A percentile compares a stretch with the other conserved stretches of the same genome.
Conservation (phyloP, 92 coral and sea anemone genomes). For the Chrysogorgia sp. region DNA sequence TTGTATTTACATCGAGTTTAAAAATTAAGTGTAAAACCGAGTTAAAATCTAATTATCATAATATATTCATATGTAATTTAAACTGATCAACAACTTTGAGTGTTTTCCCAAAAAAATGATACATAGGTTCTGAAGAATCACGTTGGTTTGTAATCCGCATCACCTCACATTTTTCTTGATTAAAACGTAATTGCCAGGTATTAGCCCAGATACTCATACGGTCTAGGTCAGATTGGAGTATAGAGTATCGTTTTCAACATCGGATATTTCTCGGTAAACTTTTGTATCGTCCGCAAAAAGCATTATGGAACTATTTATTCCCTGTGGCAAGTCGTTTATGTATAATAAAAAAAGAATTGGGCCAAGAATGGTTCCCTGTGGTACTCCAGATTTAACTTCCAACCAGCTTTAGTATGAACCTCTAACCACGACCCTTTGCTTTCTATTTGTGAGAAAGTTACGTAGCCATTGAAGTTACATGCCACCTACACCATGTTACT, state of each 20-base stretch:
- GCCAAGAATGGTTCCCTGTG: slow-evolving; percentile 47
- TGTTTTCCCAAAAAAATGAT: background rate
- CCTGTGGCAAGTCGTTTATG: slow-evolving; percentile 33
- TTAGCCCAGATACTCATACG: slow-evolving; percentile 3
- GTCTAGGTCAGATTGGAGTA: slow-evolving; percentile 29
- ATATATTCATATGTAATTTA: too few relatives aligned
- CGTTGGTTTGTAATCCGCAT: slow-evolving; percentile 34
- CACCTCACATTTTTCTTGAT: slow-evolving; percentile 36
- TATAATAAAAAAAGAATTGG: slow-evolving; percentile 38
- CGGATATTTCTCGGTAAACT: slow-evolving; percentile 32
- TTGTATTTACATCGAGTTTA: too few relatives aligned
- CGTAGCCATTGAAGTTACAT: slow-evolving; percentile 24
- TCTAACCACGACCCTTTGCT: slow-evolving; percentile 32
- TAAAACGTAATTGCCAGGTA: slow-evolving; percentile 33
- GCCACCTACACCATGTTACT: slow-evolving; percentile 35
- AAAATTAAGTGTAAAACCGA: too few relatives aligned
- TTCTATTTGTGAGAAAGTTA: slow-evolving; percentile 16
- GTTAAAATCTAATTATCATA: too few relatives aligned
- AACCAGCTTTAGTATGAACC: slow-evolving; percentile 32
- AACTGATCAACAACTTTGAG: background rate
- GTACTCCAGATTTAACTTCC: slow-evolving; percentile 38
- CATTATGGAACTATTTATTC: slow-evolving; percentile 12
- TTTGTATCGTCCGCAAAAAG: slow-evolving; percentile 50
- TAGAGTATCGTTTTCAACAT: slow-evolving; percentile 16
- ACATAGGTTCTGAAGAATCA: background rate